These are phyloP conservation scores for Paracyclopina nana DNA, from an alignment of 1,140 invertebrate species.

Conservation along the genomic window DNA sequence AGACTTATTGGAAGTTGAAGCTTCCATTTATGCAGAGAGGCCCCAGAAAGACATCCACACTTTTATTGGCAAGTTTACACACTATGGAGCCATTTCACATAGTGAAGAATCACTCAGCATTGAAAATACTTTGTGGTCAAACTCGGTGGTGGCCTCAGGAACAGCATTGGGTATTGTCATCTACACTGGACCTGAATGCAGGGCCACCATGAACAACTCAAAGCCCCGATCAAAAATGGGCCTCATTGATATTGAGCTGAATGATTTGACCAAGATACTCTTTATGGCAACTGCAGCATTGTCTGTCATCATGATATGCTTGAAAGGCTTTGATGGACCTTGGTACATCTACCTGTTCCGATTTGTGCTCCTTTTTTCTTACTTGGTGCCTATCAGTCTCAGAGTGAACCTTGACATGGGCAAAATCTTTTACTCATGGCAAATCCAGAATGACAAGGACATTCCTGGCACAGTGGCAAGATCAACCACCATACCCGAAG, in stretches of 20 bases:
- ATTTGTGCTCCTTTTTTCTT: slow-evolving; percentile 91
- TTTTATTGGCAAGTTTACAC: slow-evolving; percentile 86
- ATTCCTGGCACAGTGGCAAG: slow-evolving; percentile 88
- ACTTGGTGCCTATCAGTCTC: slow-evolving; percentile 96
- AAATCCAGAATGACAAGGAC: slow-evolving; percentile 77
- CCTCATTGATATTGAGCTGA: slow-evolving; percentile 81
- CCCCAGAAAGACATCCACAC: slow-evolving; percentile 94
- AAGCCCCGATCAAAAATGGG: slow-evolving; percentile 72
- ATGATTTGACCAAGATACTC: slow-evolving; percentile 83
- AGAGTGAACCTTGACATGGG: slow-evolving; percentile 97
- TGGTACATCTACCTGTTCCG: slow-evolving; percentile 95
- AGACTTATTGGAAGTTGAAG: slow-evolving; percentile 68
- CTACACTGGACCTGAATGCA: slow-evolving; percentile 87
- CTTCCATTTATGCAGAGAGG: slow-evolving; percentile 82
- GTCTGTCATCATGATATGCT: slow-evolving; percentile 77
- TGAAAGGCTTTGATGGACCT: slow-evolving; percentile 83
- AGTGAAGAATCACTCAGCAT: slow-evolving; percentile 64
- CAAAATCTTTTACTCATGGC: slow-evolving; percentile 91
- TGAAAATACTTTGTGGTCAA: slow-evolving; percentile 96
- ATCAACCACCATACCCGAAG: slow-evolving; percentile 96
- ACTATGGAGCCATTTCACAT: slow-evolving; percentile 33
- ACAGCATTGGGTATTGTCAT: slow-evolving; percentile 83
- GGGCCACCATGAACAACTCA: slow-evolving; percentile 96
- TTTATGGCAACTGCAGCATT: slow-evolving; percentile 79
- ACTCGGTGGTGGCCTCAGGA: slow-evolving; percentile 88